Evolutionary conservation across 2,888 invertebrate genomes (phyloP).

Genomic region (Aelia acuminata): DNA sequence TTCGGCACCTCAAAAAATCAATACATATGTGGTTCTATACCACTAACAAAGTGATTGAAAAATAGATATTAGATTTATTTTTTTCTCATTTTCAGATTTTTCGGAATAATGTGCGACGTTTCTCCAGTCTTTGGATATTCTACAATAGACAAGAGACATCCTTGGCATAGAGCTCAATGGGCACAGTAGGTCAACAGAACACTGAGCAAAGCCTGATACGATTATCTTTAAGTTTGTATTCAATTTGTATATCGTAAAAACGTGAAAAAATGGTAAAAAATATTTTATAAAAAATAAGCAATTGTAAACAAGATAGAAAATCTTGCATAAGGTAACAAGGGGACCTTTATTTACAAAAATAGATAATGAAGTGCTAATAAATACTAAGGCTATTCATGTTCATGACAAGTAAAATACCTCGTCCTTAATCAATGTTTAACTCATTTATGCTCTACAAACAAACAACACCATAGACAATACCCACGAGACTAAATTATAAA

Average conservation of each 20-base stretch:
- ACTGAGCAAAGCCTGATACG: background rate
- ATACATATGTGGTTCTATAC: too few species aligned
- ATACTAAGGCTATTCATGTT: background rate
- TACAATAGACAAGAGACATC: background rate
- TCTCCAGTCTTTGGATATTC: background rate
- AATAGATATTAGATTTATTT: too few species aligned
- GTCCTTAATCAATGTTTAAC: background rate
- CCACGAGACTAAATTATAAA: background rate
- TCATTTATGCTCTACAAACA: constrained; percentile 22
- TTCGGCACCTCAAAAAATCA: too few species aligned
- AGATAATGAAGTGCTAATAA: constrained; percentile 20
- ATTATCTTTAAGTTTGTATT: background rate
- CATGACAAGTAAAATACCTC: constrained; percentile 2
- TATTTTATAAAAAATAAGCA: background rate
- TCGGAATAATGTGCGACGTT: background rate
- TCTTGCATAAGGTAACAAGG: background rate
- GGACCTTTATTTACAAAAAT: background rate
- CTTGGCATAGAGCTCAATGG: background rate
- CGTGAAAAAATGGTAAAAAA: background rate
- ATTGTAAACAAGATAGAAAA: background rate
- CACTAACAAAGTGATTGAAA: too few species aligned
- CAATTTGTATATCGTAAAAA: background rate
- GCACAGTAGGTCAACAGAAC: constrained; percentile 10
- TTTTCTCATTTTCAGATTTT: background rate
- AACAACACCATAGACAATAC: constrained; percentile 11